A percentile compares a stretch with the other conserved stretches of the same genome.
phyloP scores from a whole-genome alignment of 2,797 vertebrate genomes.

The Pseudochirops cupreus region DNA sequence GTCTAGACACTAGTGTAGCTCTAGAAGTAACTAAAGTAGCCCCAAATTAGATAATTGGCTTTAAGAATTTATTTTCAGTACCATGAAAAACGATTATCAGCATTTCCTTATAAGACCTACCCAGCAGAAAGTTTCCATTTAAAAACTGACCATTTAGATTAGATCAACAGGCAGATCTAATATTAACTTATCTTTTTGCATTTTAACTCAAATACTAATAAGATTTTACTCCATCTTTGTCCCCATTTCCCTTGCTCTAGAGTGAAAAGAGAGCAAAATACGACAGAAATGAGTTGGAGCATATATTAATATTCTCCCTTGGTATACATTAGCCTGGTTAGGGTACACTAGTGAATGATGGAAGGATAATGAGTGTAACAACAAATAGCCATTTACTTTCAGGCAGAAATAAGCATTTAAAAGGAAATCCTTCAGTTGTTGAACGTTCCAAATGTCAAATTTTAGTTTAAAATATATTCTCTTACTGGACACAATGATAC shows the following conservation, averaged over 20 bases:
- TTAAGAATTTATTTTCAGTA: constrained; percentile 31
- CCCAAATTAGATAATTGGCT: constrained; percentile 17
- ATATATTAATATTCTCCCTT: not conserved
- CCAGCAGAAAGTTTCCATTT: constrained; percentile 10
- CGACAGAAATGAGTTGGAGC: not conserved
- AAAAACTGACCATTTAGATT: constrained; percentile 7
- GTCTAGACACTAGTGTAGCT: not conserved
- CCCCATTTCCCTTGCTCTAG: not conserved
- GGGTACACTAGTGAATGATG: not conserved
- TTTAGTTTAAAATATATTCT: not conserved
- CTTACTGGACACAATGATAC: not conserved
- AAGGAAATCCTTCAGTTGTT: not conserved
- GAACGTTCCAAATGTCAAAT: not conserved
- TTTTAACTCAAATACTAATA: constrained; percentile 18
- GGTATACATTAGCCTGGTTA: not conserved
- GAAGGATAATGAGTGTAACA: not conserved
- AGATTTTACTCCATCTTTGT: not conserved
- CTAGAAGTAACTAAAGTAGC: not conserved
- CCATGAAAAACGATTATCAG: not conserved
- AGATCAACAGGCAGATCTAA: not conserved
- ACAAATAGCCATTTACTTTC: not conserved
- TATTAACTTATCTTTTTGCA: constrained; percentile 28
- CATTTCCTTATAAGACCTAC: not conserved
- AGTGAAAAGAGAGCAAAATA: not conserved
- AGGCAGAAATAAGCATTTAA: not conserved